These are phyloP conservation scores for Tribolium freemani DNA, from an alignment of 2,888 invertebrate species.

Conservation along the genomic window DNA sequence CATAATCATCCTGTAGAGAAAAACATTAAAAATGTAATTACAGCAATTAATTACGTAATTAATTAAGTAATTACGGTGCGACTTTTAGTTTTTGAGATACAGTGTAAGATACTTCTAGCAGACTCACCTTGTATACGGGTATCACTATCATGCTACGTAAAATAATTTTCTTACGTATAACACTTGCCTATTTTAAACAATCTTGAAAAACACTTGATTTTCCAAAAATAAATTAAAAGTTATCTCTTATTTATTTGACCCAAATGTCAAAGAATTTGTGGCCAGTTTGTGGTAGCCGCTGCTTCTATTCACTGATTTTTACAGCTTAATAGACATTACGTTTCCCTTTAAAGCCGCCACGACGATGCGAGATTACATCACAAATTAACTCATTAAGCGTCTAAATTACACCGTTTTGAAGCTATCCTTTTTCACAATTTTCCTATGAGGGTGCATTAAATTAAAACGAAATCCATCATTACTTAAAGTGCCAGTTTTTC, in stretches of 20 bases:
- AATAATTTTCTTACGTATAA: too few species aligned
- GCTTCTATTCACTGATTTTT: slow-evolving; percentile 34
- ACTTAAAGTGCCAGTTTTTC: slow-evolving; percentile 10
- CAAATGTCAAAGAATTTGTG: not conserved
- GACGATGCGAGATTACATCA: slow-evolving; percentile 39
- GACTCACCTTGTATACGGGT: too few species aligned
- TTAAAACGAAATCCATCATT: slow-evolving; percentile 34
- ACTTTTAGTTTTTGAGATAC: too few species aligned
- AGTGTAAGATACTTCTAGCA: too few species aligned
- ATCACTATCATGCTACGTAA: too few species aligned
- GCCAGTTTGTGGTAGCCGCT: not conserved
- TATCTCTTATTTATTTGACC: not conserved
- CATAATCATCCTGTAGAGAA: too few species aligned
- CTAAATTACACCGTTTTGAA: slow-evolving; percentile 33
- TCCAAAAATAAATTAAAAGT: not conserved
- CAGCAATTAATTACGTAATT: too few species aligned
- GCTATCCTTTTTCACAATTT: slow-evolving; percentile 37
- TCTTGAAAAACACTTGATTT: too few species aligned
- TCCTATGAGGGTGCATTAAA: slow-evolving; percentile 25
- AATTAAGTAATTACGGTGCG: too few species aligned
- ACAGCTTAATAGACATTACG: slow-evolving; percentile 35
- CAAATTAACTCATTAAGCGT: slow-evolving; percentile 40
- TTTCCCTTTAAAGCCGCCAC: slow-evolving; percentile 38
- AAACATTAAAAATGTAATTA: too few species aligned
- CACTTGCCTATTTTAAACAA: too few species aligned